These are phyloP conservation scores for Synanthedon vespiformis DNA, from an alignment of 2,888 invertebrate genomes.

Conservation along the genomic window DNA sequence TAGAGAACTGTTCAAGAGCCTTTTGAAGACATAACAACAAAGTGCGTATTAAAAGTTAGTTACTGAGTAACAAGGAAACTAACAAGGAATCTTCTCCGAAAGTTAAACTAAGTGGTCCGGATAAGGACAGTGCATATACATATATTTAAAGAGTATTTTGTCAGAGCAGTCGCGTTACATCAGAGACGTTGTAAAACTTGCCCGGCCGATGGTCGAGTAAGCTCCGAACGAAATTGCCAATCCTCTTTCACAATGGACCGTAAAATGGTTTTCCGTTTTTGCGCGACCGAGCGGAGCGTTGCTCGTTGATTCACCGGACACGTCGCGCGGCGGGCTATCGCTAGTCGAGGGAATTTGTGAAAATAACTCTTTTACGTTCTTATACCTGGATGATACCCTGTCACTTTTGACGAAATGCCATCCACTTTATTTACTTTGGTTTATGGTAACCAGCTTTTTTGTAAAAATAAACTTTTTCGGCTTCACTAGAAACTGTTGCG, in stretches of 20 bases:
- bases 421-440: background rate
- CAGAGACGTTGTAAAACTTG: conserved; percentile 61
- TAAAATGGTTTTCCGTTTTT: conserved; percentile 71
- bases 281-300: conserved; percentile 59
- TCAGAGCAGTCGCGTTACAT: conserved; percentile 47
- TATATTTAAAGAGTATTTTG: conserved; percentile 28
- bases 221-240: conserved; percentile 67
- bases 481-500: background rate
- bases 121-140: conserved; percentile 18
- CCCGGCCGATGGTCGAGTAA: conserved; percentile 62
- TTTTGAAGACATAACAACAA: too few species aligned
- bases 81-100: background rate
- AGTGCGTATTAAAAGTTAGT: too few species aligned
- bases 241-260: conserved; percentile 70
- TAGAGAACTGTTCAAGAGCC: too few species aligned
- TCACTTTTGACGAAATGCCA: conserved; percentile 6
- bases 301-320: conserved; percentile 67
- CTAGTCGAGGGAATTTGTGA: conserved; percentile 51
- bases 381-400: conserved; percentile 11
- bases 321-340: conserved; percentile 59
- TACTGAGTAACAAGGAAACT: background rate
- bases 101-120: background rate
- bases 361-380: conserved; percentile 51
- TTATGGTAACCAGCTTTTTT: background rate
- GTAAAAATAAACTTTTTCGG: background rate